These are phyloP conservation scores for Poeciliopsis infans DNA, from an alignment of 2,797 vertebrate species.

Conservation along the genomic window DNA sequence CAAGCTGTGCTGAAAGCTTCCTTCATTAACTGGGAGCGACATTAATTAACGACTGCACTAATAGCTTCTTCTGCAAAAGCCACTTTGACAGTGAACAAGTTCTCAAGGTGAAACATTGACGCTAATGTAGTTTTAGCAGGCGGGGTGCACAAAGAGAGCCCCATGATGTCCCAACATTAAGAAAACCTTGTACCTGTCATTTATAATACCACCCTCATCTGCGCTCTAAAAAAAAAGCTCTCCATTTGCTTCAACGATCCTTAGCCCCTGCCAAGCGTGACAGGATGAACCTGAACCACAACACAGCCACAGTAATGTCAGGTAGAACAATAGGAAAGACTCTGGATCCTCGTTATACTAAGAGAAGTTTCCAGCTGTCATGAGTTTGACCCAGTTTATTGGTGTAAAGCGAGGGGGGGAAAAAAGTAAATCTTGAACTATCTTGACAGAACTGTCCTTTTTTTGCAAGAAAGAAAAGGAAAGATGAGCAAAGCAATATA, in stretches of 20 bases:
- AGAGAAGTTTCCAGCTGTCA: conserved; percentile 45
- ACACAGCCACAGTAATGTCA: conserved; percentile 24
- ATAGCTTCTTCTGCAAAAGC: conserved; percentile 59
- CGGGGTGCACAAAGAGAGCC: conserved; percentile 21
- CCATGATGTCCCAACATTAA: conserved; percentile 54
- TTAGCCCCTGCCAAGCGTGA: conserved; percentile 27
- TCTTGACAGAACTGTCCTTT: conserved; percentile 44
- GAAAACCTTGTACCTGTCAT: conserved; percentile 56
- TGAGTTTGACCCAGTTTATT: conserved; percentile 42
- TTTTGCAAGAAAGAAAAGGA: conserved; percentile 5
- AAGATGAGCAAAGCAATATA: conserved; percentile 25
- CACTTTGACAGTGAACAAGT: conserved; percentile 63
- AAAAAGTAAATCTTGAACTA: conserved; percentile 58
- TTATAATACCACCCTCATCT: conserved; percentile 38
- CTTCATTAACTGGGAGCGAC: conserved; percentile 63
- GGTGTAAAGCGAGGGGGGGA: conserved; percentile 29
- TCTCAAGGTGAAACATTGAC: conserved; percentile 66
- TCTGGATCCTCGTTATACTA: conserved; percentile 51
- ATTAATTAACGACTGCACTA: conserved; percentile 68
- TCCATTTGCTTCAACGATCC: conserved; percentile 44
- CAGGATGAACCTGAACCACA: conserved; percentile 35
- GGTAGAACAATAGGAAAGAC: conserved; percentile 30
- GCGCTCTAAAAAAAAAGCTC: conserved; percentile 38
- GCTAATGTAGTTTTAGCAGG: conserved; percentile 47
- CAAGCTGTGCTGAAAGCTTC: conserved; percentile 51